These are phyloP conservation scores for Balanococcus diminutus DNA, from an alignment of 2,888 invertebrate genomes.

Conservation along the genomic window DNA sequence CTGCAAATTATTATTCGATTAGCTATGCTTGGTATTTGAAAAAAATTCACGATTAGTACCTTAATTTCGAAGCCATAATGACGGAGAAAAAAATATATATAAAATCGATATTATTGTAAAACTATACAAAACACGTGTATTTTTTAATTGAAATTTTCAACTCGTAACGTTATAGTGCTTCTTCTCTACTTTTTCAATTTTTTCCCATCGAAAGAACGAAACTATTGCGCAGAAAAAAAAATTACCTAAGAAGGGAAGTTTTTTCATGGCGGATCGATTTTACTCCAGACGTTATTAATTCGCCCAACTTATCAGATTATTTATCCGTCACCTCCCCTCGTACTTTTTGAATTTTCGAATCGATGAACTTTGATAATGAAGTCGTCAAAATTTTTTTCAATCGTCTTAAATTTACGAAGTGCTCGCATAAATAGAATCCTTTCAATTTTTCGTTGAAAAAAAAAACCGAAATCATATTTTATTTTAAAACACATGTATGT, in stretches of 20 bases:
- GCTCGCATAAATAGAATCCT: not conserved
- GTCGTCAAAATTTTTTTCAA: not conserved
- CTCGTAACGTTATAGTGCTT: not conserved
- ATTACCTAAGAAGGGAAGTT: not conserved
- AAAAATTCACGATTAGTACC: not conserved
- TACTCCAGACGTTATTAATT: not conserved
- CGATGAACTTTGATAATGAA: not conserved
- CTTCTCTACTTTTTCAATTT: not conserved
- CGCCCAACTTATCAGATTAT: no score
- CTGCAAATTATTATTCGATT: conserved; percentile 62
- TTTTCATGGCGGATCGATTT: not conserved
- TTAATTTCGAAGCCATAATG: not conserved
- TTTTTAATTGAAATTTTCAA: not conserved
- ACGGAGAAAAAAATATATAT: not conserved
- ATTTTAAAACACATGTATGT: not conserved
- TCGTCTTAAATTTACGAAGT: not conserved
- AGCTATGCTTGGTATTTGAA: not conserved
- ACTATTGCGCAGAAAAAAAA: not conserved
- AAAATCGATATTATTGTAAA: not conserved
- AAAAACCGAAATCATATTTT: not conserved
- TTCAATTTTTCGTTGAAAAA: not conserved
- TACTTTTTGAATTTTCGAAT: not conserved
- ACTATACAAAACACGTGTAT: not conserved
- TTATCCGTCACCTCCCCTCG: not conserved
- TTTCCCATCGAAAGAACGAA: not conserved